Evolutionary conservation across 2,113 vertebrate genomes (phyloP), one percentile per base, ranked within the genome.

Genomic region (Sinocyclocheilus anshuiensis): DNA sequence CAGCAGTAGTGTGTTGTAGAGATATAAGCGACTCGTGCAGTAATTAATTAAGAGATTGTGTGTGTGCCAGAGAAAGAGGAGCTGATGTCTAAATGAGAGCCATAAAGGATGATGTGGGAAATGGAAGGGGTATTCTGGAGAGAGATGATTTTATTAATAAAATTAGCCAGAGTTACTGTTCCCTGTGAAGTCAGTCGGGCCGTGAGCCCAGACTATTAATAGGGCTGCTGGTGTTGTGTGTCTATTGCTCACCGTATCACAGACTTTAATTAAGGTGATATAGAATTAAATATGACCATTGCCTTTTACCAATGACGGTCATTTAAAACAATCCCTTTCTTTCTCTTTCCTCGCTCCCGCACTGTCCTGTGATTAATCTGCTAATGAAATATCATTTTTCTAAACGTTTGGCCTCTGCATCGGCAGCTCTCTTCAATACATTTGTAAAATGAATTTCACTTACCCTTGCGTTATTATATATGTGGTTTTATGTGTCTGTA

Each of bases 121-220:
- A 89, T 88, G 91, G 89, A 88, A 88, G 87, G 75, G 63, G 50
- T 59, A 39, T 57, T 77, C 63, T 83, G 53, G 81, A 89, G 84
- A 92, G 85, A 88, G 87, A 90, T 91, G 89, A 91, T 93, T 93
- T 94, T 94, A 93, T 93, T 94, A 92, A 93, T 94, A 93, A 91
- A 90, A 93, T 94, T 92, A 92, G 87, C 50, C 75, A 75, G 90
- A 93, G 90, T 93, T 92, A 93, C 94, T 91, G 87, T 84, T 89
- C 87, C 91, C 89, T 86, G 85, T 91, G 88, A 87, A 88, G 89
- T 87, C 72, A 88, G 89, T 87, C 76, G 72, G 88, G 89, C 84
- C 86, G 90, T 72, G 13, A 86, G 78, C 89, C 87, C 87, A 81
- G 74, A 74, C 88, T 90, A 93, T 93, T 93, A 89, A 91, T 91